Evolutionary conservation across 2,797 vertebrate genomes (phyloP), one percentile per base, ranked within the genome.

Genomic region (Aulostomus chinensis): DNA sequence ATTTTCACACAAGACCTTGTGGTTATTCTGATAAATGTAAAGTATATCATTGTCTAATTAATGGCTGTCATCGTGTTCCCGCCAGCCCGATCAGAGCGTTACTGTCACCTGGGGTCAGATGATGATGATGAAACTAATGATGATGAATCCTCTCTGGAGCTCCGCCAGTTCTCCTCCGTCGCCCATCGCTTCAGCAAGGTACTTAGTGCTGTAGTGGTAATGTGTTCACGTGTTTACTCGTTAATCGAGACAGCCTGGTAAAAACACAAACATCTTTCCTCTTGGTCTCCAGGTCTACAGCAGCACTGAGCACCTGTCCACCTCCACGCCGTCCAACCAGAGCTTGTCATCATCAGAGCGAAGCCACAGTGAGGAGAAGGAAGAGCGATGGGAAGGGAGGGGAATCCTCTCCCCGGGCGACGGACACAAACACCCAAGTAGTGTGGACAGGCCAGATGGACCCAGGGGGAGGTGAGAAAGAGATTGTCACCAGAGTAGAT

Each of bases 151-250:
- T 94, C 92, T 0, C 73, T 93, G 1, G 95, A 96, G 80, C 94
- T 97, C 0, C 88, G 93, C 2, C 94, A 97, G 87, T 97, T 97
- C 76, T 96, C 94, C 0, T 97, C 94, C 16, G 95, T 95, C 18
- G 94, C 95, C 2, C 94, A 97, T 46, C 94, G 95, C 28, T 97
- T 97, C 83, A 97, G 94, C 90, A 97, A 96, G 92, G 95, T 96
- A 45, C 22, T 16, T 22, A 0, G 45, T 24, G 11, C 9, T n/a
- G n/a, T n/a, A n/a, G n/a, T n/a, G n/a, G n/a, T n/a, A n/a, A n/a
- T n/a, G n/a, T n/a, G n/a, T n/a, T n/a, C n/a, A n/a, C n/a, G n/a
- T n/a, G n/a, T n/a, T n/a, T n/a, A n/a, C n/a, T n/a, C n/a, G n/a
- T n/a, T n/a, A n/a, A n/a, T n/a, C n/a, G n/a, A n/a, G n/a, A n/a